phyloP scores from a whole-genome alignment of 2,888 invertebrate genomes.

The Clivina fossor region DNA sequence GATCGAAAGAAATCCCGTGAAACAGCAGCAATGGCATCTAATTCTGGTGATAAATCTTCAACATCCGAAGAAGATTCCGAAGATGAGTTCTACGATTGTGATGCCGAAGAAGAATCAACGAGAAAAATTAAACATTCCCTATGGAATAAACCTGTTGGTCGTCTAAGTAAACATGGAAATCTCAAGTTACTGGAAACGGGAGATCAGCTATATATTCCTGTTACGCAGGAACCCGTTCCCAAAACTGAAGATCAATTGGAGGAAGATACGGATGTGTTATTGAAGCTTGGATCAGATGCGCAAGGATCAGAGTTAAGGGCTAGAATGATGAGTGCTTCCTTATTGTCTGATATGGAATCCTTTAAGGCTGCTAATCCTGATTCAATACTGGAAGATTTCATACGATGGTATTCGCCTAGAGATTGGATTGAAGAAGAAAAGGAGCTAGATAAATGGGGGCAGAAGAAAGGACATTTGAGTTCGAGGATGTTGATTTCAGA shows the following conservation, averaged over 20 bases:
- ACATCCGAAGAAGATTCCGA: constrained; percentile 53
- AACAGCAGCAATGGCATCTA: constrained; percentile 50
- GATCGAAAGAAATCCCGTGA: constrained; percentile 62
- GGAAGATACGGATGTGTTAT: constrained; percentile 88
- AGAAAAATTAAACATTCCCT: constrained; percentile 52
- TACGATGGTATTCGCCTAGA: constrained; percentile 96
- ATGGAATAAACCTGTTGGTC: constrained; percentile 67
- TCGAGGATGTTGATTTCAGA: constrained; percentile 86
- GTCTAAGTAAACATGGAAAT: constrained; percentile 68
- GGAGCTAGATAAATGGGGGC: constrained; percentile 59
- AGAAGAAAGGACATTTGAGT: constrained; percentile 70
- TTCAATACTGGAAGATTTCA: constrained; percentile 89
- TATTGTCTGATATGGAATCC: constrained; percentile 97
- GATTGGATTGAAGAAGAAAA: constrained; percentile 77
- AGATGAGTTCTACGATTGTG: constrained; percentile 84
- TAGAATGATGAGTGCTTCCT: constrained; percentile 91
- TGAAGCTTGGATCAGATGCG: constrained; percentile 83
- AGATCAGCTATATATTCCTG: constrained; percentile 75
- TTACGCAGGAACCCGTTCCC: constrained; percentile 90
- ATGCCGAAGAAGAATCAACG: constrained; percentile 57
- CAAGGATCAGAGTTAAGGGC: constrained; percentile 83
- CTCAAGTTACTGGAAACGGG: constrained; percentile 68
- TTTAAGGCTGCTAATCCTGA: constrained; percentile 99
- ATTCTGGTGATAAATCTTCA: constrained; percentile 42
- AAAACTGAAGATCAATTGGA: constrained; percentile 97